A percentile compares a stretch with the other conserved stretches of the same genome.
These are phyloP conservation scores for Temnothorax unifasciatus DNA, from an alignment of 2,888 invertebrate genomes.

Conservation along the genomic window DNA sequence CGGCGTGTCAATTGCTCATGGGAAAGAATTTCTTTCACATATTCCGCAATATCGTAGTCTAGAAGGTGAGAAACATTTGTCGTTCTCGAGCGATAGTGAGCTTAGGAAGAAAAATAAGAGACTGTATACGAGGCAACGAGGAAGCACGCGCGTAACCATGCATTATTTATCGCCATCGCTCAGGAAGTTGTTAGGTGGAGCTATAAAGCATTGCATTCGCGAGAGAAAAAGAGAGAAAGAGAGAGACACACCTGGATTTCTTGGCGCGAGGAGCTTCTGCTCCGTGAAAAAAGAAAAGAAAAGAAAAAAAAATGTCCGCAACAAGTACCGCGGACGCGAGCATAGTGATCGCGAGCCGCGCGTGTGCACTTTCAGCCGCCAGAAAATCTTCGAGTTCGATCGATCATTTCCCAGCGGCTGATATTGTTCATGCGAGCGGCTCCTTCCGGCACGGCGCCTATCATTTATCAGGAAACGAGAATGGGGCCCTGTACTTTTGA, in stretches of 20 bases:
- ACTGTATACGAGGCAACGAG: slow-evolving; percentile 56
- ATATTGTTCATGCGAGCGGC: slow-evolving; percentile 45
- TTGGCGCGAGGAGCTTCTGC: slow-evolving; percentile 34
- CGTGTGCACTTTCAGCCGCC: slow-evolving; percentile 27
- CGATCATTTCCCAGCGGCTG: slow-evolving; percentile 56
- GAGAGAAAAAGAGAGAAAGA: background rate
- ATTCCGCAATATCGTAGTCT: slow-evolving; percentile 11
- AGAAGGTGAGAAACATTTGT: slow-evolving; percentile 24
- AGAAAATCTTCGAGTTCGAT: slow-evolving; percentile 45
- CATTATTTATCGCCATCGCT: slow-evolving; percentile 65
- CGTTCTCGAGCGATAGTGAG: background rate
- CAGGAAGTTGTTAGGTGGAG: slow-evolving; percentile 66
- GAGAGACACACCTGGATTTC: slow-evolving; percentile 25
- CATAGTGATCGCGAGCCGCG: background rate
- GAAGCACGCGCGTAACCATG: slow-evolving; percentile 60
- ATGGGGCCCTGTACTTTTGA: slow-evolving; percentile 56
- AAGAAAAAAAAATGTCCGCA: slow-evolving; percentile 12
- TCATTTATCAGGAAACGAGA: slow-evolving; percentile 57
- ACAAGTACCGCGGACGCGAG: background rate
- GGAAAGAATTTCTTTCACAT: slow-evolving; percentile 27
- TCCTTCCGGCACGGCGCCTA: slow-evolving; percentile 62
- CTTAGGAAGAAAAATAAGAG: slow-evolving; percentile 22
- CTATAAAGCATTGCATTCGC: slow-evolving; percentile 61
- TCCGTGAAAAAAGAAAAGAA: slow-evolving; percentile 24
- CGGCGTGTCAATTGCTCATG: background rate